Conservation (phyloP, 2,113 vertebrate genomes). For the Empidonax alnorum region DNA sequence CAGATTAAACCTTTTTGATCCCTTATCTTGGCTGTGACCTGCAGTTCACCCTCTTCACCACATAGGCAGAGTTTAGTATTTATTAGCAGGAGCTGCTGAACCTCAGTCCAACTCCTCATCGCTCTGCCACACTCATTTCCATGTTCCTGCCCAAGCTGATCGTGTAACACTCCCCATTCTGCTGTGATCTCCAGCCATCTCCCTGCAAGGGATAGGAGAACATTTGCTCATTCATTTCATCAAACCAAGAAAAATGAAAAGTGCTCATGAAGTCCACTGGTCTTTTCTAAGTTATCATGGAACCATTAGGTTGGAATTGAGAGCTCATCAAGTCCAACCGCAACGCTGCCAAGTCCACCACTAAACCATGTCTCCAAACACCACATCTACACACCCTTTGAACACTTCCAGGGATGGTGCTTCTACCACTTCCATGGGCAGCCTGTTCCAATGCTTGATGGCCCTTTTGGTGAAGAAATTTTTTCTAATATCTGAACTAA, state of each 20-base stretch:
- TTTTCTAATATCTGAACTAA: neutral
- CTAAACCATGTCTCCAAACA: neutral
- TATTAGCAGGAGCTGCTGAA: conserved; percentile 17
- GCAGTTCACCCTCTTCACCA: neutral
- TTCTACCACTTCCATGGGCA: neutral
- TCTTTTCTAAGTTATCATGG: neutral
- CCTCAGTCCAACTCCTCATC: rapidly evolving
- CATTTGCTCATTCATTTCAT: neutral
- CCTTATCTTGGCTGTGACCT: conserved; percentile 38
- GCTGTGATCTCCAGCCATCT: neutral
- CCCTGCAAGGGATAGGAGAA: neutral
- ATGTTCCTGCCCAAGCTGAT: conserved; percentile 5
- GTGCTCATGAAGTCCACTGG: neutral
- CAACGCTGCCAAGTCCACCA: neutral
- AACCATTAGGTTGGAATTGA: neutral
- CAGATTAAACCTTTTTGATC: conserved; percentile 26
- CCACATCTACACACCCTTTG: neutral
- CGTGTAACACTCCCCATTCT: neutral
- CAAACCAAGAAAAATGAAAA: neutral
- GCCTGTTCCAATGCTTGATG: neutral
- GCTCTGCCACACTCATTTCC: conserved; percentile 15
- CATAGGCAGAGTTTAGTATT: conserved; percentile 24
- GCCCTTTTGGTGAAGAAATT: neutral
- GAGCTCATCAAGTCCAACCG: neutral
- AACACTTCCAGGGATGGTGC: neutral